A percentile compares a stretch with the other conserved stretches of the same genome.
phyloP scores from a whole-genome alignment of 2,797 vertebrate species.

The Manis crassicaudata region DNA sequence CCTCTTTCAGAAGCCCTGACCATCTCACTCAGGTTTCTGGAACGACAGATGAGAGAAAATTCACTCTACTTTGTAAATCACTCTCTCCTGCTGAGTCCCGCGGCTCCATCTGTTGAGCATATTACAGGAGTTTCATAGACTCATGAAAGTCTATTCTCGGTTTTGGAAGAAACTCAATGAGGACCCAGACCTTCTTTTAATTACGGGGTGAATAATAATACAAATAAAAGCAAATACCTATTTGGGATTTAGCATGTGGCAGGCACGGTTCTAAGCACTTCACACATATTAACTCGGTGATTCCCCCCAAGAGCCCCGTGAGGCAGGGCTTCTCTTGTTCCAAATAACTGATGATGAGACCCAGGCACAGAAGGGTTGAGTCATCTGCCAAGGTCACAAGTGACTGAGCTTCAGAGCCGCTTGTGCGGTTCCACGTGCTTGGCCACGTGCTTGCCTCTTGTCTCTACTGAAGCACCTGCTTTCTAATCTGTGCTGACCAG shows the following conservation, averaged over 20 bases:
- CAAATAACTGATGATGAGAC: fast-evolving
- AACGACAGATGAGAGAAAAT: not conserved
- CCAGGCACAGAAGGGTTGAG: no score
- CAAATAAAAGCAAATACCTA: not conserved
- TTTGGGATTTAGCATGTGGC: fast-evolving
- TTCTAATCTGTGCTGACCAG: not conserved
- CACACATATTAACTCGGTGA: not conserved
- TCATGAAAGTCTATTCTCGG: fast-evolving
- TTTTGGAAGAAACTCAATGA: not conserved
- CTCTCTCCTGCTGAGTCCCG: not conserved
- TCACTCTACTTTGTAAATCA: fast-evolving
- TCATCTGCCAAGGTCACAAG: not conserved
- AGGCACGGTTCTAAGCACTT: not conserved
- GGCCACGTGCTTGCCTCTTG: no score
- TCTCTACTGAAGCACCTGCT: not conserved
- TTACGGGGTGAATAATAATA: not conserved
- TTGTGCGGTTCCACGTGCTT: not conserved
- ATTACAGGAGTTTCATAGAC: not conserved
- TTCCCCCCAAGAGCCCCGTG: fast-evolving
- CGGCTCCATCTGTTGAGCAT: no score
- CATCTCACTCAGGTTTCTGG: not conserved
- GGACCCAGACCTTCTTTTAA: not conserved
- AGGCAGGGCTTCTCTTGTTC: not conserved
- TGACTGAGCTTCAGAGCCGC: not conserved
- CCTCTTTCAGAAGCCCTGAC: not conserved